These are phyloP conservation scores for Drosophila setifemur DNA, from an alignment of 1,140 invertebrate genomes.

Conservation along the genomic window DNA sequence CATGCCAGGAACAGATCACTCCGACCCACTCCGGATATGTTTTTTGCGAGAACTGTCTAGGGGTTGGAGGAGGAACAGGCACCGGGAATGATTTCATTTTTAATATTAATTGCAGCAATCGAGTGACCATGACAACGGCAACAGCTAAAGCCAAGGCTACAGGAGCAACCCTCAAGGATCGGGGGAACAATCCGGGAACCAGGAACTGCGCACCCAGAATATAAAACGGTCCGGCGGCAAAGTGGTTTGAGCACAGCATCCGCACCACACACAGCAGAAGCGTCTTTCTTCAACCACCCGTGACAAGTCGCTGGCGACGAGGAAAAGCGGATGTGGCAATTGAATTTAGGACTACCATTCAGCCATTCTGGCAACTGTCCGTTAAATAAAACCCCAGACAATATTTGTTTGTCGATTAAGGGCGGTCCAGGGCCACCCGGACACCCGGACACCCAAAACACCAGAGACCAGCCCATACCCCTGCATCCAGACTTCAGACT, in stretches of 20 bases:
- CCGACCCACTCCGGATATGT: background rate
- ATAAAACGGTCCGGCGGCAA: background rate
- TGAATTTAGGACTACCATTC: slow-evolving; percentile 45
- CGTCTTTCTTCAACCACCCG: slow-evolving; percentile 51
- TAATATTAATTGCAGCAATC: slow-evolving; percentile 79
- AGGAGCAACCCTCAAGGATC: slow-evolving; percentile 58
- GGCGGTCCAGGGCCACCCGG: slow-evolving; percentile 5
- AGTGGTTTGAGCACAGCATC: slow-evolving; percentile 5
- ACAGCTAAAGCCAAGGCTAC: background rate
- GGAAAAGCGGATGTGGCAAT: slow-evolving; percentile 63
- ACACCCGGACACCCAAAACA: background rate
- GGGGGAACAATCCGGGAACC: background rate
- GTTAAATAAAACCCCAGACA: slow-evolving; percentile 51
- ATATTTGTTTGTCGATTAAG: slow-evolving; percentile 42
- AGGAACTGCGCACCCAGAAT: slow-evolving; percentile 21
- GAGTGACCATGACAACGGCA: slow-evolving; percentile 68
- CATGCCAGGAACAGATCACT: slow-evolving; percentile 36
- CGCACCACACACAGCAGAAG: background rate
- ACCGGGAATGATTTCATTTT: slow-evolving; percentile 66
- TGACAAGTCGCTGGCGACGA: slow-evolving; percentile 41
- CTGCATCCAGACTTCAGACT: too few species aligned
- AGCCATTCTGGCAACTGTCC: slow-evolving; percentile 35
- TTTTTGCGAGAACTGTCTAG: background rate
- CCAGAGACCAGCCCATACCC: too few species aligned
- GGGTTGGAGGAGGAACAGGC: slow-evolving; percentile 6